A percentile compares a stretch with the other conserved stretches of the same genome.
Conservation (phyloP, 2,888 invertebrate genomes). For the Calephelis perditalis region DNA sequence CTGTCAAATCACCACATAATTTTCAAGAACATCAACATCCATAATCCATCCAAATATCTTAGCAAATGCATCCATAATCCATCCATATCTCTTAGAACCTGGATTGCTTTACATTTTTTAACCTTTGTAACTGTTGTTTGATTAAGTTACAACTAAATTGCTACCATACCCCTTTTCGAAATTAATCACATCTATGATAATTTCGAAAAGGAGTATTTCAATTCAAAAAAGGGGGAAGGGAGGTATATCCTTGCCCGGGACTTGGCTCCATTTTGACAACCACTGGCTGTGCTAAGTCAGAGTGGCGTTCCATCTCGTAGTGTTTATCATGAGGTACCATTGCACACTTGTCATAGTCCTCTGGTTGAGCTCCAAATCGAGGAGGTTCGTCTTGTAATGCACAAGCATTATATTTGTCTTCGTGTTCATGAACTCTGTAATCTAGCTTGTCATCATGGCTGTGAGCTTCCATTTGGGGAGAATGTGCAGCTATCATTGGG, state of each 20-base stretch:
- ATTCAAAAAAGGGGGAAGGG: conserved; percentile 88
- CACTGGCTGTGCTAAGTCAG: conserved; percentile 60
- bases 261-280: conserved; percentile 80
- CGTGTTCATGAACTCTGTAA: conserved; percentile 63
- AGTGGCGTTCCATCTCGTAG: conserved; percentile 66
- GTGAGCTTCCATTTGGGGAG: conserved; percentile 77
- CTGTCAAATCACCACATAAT: too few species aligned
- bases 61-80: too few species aligned
- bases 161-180: conserved; percentile 73
- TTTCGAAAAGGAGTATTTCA: conserved; percentile 80
- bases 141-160: not conserved
- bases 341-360: conserved; percentile 80
- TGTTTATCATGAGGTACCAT: conserved; percentile 69
- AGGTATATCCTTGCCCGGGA: conserved; percentile 80
- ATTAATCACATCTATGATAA: conserved; percentile 63
- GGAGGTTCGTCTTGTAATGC: conserved; percentile 70
- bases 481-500: conserved; percentile 81
- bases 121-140: too few species aligned
- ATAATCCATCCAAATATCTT: too few species aligned
- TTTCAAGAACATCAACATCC: too few species aligned
- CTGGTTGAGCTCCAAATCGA: conserved; percentile 76
- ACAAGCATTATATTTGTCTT: conserved; percentile 67
- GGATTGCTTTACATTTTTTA: too few species aligned
- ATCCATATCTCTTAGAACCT: too few species aligned
- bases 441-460: conserved; percentile 72